Conservation (phyloP, 1,140 invertebrate genomes). For the Drosophila bifasciata region DNA sequence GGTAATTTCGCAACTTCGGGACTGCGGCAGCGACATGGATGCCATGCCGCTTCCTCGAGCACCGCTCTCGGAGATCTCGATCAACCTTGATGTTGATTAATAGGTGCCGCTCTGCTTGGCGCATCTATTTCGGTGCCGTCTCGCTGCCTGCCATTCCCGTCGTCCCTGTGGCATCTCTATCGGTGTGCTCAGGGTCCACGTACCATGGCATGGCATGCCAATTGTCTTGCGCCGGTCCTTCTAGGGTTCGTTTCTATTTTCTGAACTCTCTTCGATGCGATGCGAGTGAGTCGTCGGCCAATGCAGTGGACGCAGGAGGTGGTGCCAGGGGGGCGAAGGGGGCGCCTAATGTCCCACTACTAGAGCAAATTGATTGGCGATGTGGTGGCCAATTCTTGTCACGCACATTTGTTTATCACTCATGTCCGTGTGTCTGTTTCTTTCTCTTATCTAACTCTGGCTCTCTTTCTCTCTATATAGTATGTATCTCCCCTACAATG, state of each 20-base stretch:
- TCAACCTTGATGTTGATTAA: slow-evolving; percentile 84
- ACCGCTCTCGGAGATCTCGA: slow-evolving; percentile 67
- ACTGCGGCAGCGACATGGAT: slow-evolving; percentile 6
- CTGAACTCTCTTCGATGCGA: slow-evolving; percentile 76
- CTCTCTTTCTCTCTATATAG: slow-evolving; percentile 10
- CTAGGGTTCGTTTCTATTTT: slow-evolving; percentile 86
- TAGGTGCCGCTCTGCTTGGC: slow-evolving; percentile 65
- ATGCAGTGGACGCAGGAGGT: slow-evolving; percentile 24
- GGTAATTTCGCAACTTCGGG: slow-evolving; percentile 71
- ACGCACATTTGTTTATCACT: slow-evolving; percentile 69
- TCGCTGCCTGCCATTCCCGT: slow-evolving; percentile 53
- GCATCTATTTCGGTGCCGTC: slow-evolving; percentile 67
- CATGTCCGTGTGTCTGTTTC: not conserved
- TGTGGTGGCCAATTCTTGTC: slow-evolving; percentile 20
- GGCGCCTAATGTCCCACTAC: slow-evolving; percentile 14
- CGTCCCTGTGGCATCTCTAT: slow-evolving; percentile 16
- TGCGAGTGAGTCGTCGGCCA: slow-evolving; percentile 31
- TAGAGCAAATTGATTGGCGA: slow-evolving; percentile 44
- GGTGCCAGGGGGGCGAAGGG: slow-evolving; percentile 1
- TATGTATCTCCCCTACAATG: slow-evolving; percentile 8
- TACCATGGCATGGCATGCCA: slow-evolving; percentile 37
- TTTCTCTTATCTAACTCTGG: slow-evolving; percentile 25
- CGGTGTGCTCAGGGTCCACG: slow-evolving; percentile 16
- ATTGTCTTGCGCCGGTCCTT: slow-evolving; percentile 79
- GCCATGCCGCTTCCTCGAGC: slow-evolving; percentile 66